Conservation (phyloP, 1,140 invertebrate genomes). For the Dendroctonus ponderosae region DNA sequence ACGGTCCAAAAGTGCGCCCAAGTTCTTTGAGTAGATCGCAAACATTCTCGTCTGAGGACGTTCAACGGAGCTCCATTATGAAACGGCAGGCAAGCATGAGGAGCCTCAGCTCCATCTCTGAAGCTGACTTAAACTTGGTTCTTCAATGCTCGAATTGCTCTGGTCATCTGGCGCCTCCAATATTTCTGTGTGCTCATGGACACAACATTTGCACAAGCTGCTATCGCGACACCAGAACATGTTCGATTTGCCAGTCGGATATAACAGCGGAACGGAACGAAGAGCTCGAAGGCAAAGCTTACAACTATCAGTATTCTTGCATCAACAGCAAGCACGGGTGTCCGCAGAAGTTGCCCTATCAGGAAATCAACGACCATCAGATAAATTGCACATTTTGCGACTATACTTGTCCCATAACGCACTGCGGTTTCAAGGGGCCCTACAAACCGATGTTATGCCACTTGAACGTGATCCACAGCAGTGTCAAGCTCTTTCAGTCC, state of each 20-base stretch:
- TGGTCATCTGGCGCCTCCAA: conserved; percentile 39
- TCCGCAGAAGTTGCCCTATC: conserved; percentile 34
- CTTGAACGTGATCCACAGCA: conserved; percentile 42
- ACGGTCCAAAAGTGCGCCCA: not conserved
- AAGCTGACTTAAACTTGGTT: conserved; percentile 33
- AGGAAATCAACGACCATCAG: conserved; percentile 41
- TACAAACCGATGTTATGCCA: conserved; percentile 37
- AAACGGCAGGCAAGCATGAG: conserved; percentile 27
- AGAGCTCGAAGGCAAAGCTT: conserved; percentile 40
- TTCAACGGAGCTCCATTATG: conserved; percentile 4
- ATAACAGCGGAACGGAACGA: conserved; percentile 40
- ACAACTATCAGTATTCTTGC: conserved; percentile 36
- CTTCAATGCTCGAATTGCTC: conserved; percentile 39
- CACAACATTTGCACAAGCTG: conserved; percentile 42
- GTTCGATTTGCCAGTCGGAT: conserved; percentile 35
- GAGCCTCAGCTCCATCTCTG: conserved; percentile 23
- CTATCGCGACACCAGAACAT: conserved; percentile 21
- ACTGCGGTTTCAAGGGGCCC: conserved; percentile 36
- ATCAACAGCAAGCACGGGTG: conserved; percentile 40
- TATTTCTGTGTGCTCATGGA: conserved; percentile 38
- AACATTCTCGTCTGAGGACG: conserved; percentile 32
- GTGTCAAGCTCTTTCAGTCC: conserved; percentile 38
- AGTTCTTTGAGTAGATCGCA: conserved; percentile 13
- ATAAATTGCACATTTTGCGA: conserved; percentile 41
- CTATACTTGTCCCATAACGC: conserved; percentile 39